Base-by-base conservation (phyloP, 2,113 vertebrate genomes). In the Hippoglossus stenolepis region DNA sequence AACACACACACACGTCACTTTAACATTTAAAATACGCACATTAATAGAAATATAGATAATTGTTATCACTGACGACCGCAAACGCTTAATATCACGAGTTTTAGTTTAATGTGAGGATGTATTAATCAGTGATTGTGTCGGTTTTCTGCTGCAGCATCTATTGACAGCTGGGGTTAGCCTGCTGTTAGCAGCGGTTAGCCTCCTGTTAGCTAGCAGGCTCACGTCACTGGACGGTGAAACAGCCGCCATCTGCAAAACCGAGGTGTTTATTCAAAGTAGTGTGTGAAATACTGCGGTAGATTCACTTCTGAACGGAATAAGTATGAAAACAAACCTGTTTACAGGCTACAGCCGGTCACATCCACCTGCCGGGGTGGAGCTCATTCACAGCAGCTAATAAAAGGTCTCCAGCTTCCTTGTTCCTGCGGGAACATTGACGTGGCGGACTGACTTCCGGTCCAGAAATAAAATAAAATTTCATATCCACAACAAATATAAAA, bases 391-490 rank as follows among this genome's bases (percentile, higher is more conserved):
- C 17, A 73, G 65, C 66, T 10, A 51, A 56, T 26, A 35, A 28
- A 47, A 5, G 60, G 35, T 60, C 31, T 65, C 26, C 5, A 0
- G 54, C n/a, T 88, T 87, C 88, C 83, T 87, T 71, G 83, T 93
- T 92, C 49, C 86, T 35, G 59, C 17, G 13, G 88, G 64, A 67
- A 38, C 53, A 17, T 13, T 77, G 70, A 23, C 2, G 38, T 18
- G 14, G 5, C 77, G 91, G 73, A 91, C 85, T 0, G 5, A 90
- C 49, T 85, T 90, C 89, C 91, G 85, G 54, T 62, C 12, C 4
- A n/a, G 1, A 11, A 45, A 13, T 5, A 58, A 38, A 66, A 2
- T 20, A 4, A 1, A 31, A 17, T 47, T 10, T 43, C 2, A 13
- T 13, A 13, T 43, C 12, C 12, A 43, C 3, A 43, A 12, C 40